Base-by-base conservation (phyloP, 2,797 vertebrate genomes). In the Numenius phaeopus region DNA sequence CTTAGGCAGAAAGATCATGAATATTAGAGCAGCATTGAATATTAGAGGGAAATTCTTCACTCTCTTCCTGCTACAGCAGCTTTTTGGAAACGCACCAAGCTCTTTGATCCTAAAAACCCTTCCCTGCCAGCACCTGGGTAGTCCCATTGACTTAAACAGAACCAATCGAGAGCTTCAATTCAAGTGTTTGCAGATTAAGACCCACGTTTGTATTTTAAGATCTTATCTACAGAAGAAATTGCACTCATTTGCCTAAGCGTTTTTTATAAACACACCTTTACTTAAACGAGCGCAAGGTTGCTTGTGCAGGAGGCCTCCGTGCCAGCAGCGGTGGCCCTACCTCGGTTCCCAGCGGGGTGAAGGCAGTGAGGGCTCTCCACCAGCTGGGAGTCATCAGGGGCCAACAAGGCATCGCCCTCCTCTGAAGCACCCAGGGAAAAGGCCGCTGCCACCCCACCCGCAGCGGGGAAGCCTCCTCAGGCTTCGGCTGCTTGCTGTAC, bases 181-280 rank as follows among this genome's bases (percentile, higher is more conserved):
- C 58, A 75, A 86, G 87, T 39, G 70, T 65, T 86, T 88, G 79
- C 73, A 88, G 76, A 91, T 81, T 65, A 93, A 76, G 76, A 40
- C 27, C 14, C 32, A 22, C 15, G 58, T 95, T 90, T 94, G 58
- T 55, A 50, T 89, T 93, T 65, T 49, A 69, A 89, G 93, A 93
- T 83, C 77, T 84, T 96, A 93, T 95, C 91, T 95, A 57, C 83
- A 84, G 90, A 92, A 93, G 87, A 79, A 97, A 87, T 30, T 17
- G 58, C 83, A 46, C 49, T 78, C 52, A 65, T 88, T 95, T 88
- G 58, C 83, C 42, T 50, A 72, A 83, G 65, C 27, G 39, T 26
- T 91, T 91, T 78, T 78, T 34, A 69, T 44, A 76, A 91, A 61
- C 80, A 76, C 47, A 20, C 59, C 77, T 88, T 88, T 57, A 78